phyloP scores from a whole-genome alignment of 2,113 vertebrate species.

The Cathartes aura region DNA sequence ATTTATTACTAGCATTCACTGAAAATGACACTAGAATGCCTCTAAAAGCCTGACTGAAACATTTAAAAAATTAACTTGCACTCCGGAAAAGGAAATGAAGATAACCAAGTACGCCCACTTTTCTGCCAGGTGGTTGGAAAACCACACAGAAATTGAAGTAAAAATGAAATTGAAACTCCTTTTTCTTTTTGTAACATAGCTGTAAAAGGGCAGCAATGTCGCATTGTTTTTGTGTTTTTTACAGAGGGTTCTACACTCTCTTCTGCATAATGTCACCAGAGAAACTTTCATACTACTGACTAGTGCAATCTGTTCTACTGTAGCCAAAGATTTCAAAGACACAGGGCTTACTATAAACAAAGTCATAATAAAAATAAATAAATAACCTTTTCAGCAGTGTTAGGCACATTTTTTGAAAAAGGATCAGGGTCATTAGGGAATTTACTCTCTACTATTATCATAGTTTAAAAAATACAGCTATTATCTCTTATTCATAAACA shows the following conservation, averaged over 20 bases:
- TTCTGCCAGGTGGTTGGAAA: not conserved
- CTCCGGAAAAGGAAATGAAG: not conserved
- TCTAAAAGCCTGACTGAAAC: not conserved
- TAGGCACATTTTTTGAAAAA: not conserved
- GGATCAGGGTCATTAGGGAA: not conserved
- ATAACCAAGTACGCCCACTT: not conserved
- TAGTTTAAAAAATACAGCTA: not conserved
- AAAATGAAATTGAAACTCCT: not conserved
- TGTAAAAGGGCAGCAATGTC: not conserved
- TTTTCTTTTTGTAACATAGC: not conserved
- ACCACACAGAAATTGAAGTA: not conserved
- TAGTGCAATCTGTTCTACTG: not conserved
- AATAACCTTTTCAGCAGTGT: not conserved
- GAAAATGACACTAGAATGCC: constrained; percentile 2
- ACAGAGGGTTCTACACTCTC: not conserved
- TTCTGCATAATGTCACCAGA: not conserved
- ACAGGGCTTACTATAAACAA: not conserved
- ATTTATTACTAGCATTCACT: constrained; percentile 36
- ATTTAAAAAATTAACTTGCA: not conserved
- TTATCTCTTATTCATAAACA: not conserved
- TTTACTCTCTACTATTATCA: not conserved
- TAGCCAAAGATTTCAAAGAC: not conserved
- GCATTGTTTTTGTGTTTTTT: not conserved
- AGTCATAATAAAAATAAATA: not conserved
- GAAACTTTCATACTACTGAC: not conserved